Percentiles rank a stretch among this genome's conserved stretches.
Evolutionary conservation across 2,797 vertebrate species (phyloP).

Genomic region (Rhinogobio ventralis): DNA sequence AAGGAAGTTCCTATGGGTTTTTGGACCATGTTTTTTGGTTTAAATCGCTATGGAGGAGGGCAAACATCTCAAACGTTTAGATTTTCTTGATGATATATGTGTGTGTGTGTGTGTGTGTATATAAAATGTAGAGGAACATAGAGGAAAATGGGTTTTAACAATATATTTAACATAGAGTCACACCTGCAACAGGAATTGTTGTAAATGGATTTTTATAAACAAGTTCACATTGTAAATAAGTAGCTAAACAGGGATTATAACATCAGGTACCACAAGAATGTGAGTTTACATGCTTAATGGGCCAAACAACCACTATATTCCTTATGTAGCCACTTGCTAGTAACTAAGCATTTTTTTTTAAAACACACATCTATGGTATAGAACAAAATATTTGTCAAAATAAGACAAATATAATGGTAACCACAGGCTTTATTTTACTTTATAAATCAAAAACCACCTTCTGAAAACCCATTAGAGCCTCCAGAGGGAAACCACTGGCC

Average conservation of each 20-base stretch:
- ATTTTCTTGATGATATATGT: not conserved
- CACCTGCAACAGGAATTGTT: not conserved
- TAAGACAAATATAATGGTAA: not conserved
- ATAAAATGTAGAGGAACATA: no score
- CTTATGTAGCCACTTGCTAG: not conserved
- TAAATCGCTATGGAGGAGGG: not conserved
- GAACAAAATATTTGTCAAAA: not conserved
- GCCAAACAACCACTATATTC: not conserved
- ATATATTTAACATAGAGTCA: no score
- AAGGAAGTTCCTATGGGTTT: not conserved
- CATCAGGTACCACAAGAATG: not conserved
- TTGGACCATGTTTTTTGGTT: not conserved
- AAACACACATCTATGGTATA: not conserved
- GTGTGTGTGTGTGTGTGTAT: no score
- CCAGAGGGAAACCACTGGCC: not conserved
- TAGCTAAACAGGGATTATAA: not conserved
- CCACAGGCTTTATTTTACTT: not conserved
- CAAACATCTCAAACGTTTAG: not conserved
- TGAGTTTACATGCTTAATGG: not conserved
- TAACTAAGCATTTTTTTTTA: no score
- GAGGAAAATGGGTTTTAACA: not conserved
- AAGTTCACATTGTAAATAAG: not conserved
- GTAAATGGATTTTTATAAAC: not conserved
- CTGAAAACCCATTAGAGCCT: slow-evolving; percentile 15
- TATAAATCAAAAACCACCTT: not conserved